phyloP scores from a whole-genome alignment of 2,797 vertebrate species.

The Eutrigla gurnardus region DNA sequence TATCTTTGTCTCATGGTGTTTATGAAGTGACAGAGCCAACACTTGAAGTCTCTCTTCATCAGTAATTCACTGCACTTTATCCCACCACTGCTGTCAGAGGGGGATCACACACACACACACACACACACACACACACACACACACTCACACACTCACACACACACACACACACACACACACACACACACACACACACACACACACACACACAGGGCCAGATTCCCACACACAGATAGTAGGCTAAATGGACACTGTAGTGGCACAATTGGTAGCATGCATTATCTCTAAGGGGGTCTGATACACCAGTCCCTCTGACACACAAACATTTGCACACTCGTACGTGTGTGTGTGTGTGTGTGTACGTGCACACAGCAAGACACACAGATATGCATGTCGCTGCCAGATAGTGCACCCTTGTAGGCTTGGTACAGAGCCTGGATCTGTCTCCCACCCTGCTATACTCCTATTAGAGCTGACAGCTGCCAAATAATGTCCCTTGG shows the following conservation, averaged over 20 bases:
- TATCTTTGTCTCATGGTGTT: conserved; percentile 40
- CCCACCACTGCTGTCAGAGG: conserved; percentile 36
- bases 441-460: conserved; percentile 73
- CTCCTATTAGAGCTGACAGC: conserved; percentile 82
- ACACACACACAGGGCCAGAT: conserved; percentile 22
- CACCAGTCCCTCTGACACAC: conserved; percentile 54
- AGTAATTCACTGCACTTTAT: conserved; percentile 56
- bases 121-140: conserved; percentile 14
- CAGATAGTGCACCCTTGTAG: conserved; percentile 74
- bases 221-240: conserved; percentile 41
- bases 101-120: conserved; percentile 18
- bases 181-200: conserved; percentile 14
- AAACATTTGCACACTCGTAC: conserved; percentile 24
- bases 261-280: conserved; percentile 53
- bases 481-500: conserved; percentile 82
- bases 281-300: conserved; percentile 60
- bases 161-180: conserved; percentile 23
- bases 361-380: conserved; percentile 20
- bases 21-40: conserved; percentile 52
- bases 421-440: conserved; percentile 76
- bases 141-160: conserved; percentile 29
- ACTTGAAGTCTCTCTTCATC: conserved; percentile 55
- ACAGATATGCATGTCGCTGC: conserved; percentile 54
- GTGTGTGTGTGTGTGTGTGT: not conserved
- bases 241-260: conserved; percentile 59